Evolutionary conservation across 2,888 invertebrate genomes (phyloP).

Genomic region (Xylota sylvarum): DNA sequence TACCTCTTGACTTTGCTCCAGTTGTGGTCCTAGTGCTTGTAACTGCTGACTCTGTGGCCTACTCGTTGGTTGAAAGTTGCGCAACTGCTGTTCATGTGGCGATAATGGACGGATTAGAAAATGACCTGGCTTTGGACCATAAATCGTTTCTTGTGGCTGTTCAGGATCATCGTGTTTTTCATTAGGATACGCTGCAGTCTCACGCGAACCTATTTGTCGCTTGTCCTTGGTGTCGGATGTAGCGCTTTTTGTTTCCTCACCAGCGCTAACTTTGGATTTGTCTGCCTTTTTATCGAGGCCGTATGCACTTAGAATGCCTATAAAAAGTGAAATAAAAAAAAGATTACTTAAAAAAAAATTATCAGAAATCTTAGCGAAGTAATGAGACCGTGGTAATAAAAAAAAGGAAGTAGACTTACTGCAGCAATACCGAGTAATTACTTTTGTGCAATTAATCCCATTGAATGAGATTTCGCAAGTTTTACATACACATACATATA

Average conservation of each 20-base stretch:
- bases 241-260: constrained; percentile 18
- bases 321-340: constrained; percentile 19
- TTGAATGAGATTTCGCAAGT: not conserved
- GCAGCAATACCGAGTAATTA: not conserved
- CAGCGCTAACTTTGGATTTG: constrained; percentile 78
- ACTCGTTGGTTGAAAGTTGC: constrained; percentile 82
- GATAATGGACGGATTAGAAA: constrained; percentile 83
- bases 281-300: constrained; percentile 78
- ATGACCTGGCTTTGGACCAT: constrained; percentile 82
- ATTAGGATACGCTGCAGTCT: constrained; percentile 82
- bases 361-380: not conserved
- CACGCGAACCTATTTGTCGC: constrained; percentile 82
- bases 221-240: constrained; percentile 82
- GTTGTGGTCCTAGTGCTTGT: constrained; percentile 75
- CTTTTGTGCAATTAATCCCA: not conserved
- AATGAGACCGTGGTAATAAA: constrained; percentile 3
- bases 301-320: constrained; percentile 78
- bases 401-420: not conserved
- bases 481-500: not conserved
- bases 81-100: constrained; percentile 83
- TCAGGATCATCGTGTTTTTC: constrained; percentile 82
- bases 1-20: constrained; percentile 84
- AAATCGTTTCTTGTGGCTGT: constrained; percentile 83
- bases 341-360: not conserved
- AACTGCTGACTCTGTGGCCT: constrained; percentile 81